Base-by-base conservation (phyloP, 1,140 invertebrate genomes). In the Drosophila parabipectinata region DNA sequence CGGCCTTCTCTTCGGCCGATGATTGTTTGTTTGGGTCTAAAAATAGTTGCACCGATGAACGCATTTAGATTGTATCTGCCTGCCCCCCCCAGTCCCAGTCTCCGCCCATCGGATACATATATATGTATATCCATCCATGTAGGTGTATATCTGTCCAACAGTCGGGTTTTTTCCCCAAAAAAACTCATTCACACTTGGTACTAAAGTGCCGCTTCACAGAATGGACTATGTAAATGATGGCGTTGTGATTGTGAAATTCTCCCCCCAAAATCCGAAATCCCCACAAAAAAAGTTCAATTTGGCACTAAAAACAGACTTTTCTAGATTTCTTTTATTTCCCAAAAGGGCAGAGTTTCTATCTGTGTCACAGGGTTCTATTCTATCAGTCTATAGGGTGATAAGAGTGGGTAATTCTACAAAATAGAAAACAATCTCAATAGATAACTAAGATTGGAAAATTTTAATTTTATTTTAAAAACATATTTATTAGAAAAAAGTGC, bases 1-100 rank as follows among this genome's bases (percentile, higher is more conserved):
- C 57, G 37, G 51, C 54, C 54, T 71, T 47, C 51, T 51, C 69
- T n/a, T 56, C 34, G 48, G 32, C 21, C 18, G 61, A 75, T 68
- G 64, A 87, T 81, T 71, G 72, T 87, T 87, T 87, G 82, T 87
- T 87, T 87, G 82, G 82, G 83, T 55, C 82, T 78, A 87, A 82
- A 87, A 76, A 88, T 87, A 87, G 73, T 68, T 59, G 54, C 67
- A 51, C 58, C 83, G 82, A 87, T 88, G 82, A 87, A 88, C 82
- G 67, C 82, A 87, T 87, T 87, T 87, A 87, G 83, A 87, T 28
- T 28, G 26, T 28, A 28, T 72, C 72, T 77, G 56, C 54, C 68
- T 53, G 5, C 41, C n/a, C 5, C 41, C 5, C 6, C 5, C 18
- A 18, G 18, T 18, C 41, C 56, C 61, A 61, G 72, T 44, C 41